Percentiles rank a stretch among this genome's conserved stretches.
Evolutionary conservation across 1,140 invertebrate species (phyloP).

Genomic region (Drosophila lacteicornis): DNA sequence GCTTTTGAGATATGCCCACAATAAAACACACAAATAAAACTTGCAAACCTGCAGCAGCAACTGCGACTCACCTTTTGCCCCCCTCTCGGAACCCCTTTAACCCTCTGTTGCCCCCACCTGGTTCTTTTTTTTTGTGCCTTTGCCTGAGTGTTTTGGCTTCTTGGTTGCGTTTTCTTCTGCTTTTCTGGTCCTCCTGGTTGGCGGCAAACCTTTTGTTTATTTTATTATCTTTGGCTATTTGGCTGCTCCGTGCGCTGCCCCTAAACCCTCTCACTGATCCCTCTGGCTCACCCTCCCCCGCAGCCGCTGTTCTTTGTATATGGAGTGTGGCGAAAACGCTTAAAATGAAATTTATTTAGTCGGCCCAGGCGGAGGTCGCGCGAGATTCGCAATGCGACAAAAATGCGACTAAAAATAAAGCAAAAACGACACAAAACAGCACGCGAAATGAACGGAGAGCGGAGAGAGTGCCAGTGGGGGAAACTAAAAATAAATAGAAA

Average conservation of each 20-base stretch:
- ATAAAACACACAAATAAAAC: slow-evolving; percentile 83
- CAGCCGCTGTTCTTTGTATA: slow-evolving; percentile 64
- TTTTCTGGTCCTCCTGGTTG: slow-evolving; percentile 35
- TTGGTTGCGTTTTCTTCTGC: slow-evolving; percentile 63
- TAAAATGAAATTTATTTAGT: slow-evolving; percentile 82
- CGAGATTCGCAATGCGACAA: slow-evolving; percentile 79
- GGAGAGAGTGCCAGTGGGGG: slow-evolving; percentile 8
- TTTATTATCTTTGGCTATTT: slow-evolving; percentile 83
- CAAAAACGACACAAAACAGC: slow-evolving; percentile 46
- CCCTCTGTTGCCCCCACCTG: slow-evolving; percentile 2
- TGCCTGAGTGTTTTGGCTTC: slow-evolving; percentile 51
- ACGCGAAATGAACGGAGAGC: slow-evolving; percentile 11
- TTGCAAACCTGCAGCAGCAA: slow-evolving; percentile 72
- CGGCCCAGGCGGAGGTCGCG: slow-evolving; percentile 60
- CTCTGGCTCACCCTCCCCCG: neutral
- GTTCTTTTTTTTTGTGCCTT: slow-evolving; percentile 1
- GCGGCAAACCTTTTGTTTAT: slow-evolving; percentile 81
- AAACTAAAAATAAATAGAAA: slow-evolving; percentile 74
- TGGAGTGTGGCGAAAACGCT: slow-evolving; percentile 82
- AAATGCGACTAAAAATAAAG: slow-evolving; percentile 79
- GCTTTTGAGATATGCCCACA: slow-evolving; percentile 81
- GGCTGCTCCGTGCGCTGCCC: slow-evolving; percentile 53
- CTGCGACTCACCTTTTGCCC: slow-evolving; percentile 70
- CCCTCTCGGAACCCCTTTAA: slow-evolving; percentile 15
- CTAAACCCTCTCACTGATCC: slow-evolving; percentile 9